These are phyloP conservation scores for Drosophila ohnishii DNA, from an alignment of 1,140 invertebrate species.

Conservation along the genomic window DNA sequence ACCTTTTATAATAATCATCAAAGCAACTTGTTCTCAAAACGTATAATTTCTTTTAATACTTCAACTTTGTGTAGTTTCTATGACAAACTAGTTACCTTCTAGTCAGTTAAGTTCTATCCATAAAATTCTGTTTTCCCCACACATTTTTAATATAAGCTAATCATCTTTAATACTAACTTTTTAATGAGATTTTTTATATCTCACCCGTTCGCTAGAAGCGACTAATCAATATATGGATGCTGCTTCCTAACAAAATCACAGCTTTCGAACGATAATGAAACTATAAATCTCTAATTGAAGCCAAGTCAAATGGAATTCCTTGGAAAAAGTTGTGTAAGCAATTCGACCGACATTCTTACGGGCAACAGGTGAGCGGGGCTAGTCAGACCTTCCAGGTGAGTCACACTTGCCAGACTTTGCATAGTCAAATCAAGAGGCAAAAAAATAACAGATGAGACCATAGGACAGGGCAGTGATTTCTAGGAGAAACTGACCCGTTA, in stretches of 20 bases:
- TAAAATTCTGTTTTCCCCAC: conserved; percentile 14
- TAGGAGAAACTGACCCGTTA: conserved; percentile 31
- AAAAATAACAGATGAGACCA: conserved; percentile 18
- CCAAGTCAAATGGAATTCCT: conserved; percentile 18
- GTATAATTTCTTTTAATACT: background rate
- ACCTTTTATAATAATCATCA: background rate
- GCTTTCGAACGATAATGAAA: conserved; percentile 14
- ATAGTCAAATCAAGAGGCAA: conserved; percentile 29
- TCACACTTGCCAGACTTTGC: conserved; percentile 29
- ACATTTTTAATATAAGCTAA: conserved; percentile 1
- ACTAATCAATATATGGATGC: conserved; percentile 19
- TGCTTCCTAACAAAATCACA: conserved; percentile 21
- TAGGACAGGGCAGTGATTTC: conserved; percentile 16
- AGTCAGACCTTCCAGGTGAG: conserved; percentile 28
- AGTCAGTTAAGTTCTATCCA: conserved; percentile 2
- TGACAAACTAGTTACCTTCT: conserved; percentile 14
- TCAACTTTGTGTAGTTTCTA: conserved; percentile 4
- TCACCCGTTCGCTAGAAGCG: background rate
- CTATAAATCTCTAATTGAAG: conserved; percentile 37
- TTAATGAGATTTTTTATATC: conserved; percentile 9
- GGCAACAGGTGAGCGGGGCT: conserved; percentile 10
- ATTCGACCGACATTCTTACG: conserved; percentile 30
- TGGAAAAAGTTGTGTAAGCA: conserved; percentile 46
- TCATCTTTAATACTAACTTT: conserved; percentile 12
- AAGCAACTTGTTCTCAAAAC: background rate